A percentile compares a stretch with the other conserved stretches of the same genome.
phyloP scores from a whole-genome alignment of 2,113 vertebrate species.

The Chrysochloris asiatica region DNA sequence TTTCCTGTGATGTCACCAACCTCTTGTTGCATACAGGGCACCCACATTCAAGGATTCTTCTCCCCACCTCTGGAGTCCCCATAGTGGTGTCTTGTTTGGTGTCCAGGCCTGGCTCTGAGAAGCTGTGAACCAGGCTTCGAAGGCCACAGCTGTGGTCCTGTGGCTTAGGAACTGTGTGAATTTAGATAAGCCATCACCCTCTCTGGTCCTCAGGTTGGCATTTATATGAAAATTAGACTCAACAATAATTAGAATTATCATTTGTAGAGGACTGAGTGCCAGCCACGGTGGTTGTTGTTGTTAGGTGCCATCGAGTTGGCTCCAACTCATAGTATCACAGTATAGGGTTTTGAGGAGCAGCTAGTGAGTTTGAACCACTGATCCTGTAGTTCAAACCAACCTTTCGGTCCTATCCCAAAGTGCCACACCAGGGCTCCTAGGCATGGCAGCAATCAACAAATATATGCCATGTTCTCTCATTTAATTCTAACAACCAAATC shows the following conservation, averaged over 20 bases:
- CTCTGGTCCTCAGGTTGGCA: not conserved
- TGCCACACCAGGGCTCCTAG: not conserved
- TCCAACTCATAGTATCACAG: too few species aligned
- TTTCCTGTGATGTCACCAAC: not conserved
- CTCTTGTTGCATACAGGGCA: not conserved
- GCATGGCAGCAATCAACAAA: not conserved
- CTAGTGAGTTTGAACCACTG: too few species aligned
- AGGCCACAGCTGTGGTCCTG: not conserved
- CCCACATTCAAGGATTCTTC: not conserved
- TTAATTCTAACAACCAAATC: accelerated
- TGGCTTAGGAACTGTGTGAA: not conserved
- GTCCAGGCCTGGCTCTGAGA: not conserved
- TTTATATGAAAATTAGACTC: not conserved
- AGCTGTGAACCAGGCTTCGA: not conserved
- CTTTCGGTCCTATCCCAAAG: too few species aligned
- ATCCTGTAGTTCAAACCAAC: too few species aligned
- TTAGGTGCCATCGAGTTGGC: too few species aligned
- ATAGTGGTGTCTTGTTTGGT: not conserved
- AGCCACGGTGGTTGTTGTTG: not conserved
- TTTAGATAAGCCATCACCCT: not conserved
- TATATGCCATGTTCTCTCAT: not conserved
- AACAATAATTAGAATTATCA: not conserved
- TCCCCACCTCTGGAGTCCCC: not conserved
- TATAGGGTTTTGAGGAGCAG: too few species aligned
- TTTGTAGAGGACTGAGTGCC: not conserved